A percentile compares a stretch with the other conserved stretches of the same genome.
These are phyloP conservation scores for Tetragonisca angustula DNA, from an alignment of 2,888 invertebrate genomes.

Conservation along the genomic window DNA sequence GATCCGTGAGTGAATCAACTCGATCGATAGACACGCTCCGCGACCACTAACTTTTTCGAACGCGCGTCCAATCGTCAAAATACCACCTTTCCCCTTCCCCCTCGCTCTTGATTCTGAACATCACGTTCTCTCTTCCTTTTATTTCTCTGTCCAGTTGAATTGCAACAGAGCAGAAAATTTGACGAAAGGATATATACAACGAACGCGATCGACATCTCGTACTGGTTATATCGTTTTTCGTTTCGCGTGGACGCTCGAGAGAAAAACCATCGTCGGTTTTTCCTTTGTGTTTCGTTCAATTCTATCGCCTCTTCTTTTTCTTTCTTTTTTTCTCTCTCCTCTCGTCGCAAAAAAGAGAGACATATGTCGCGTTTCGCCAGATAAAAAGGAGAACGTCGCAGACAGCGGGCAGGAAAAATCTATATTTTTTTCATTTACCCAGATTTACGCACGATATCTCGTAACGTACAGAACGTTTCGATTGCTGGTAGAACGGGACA, in stretches of 20 bases:
- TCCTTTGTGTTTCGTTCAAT: neutral
- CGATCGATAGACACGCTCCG: no score
- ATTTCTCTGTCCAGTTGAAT: neutral
- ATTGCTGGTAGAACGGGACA: neutral
- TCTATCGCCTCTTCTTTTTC: neutral
- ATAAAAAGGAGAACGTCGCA: neutral
- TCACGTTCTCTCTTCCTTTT: neutral
- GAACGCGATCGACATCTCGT: neutral
- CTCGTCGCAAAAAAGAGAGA: neutral
- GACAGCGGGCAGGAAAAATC: neutral
- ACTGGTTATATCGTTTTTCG: neutral
- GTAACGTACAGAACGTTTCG: neutral
- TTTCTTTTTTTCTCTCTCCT: neutral
- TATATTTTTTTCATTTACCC: neutral
- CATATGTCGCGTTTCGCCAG: neutral
- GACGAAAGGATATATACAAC: neutral
- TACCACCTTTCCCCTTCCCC: no score
- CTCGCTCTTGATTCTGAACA: no score
- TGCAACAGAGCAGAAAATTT: neutral
- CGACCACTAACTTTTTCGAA: neutral
- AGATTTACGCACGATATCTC: neutral
- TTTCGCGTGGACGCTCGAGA: neutral
- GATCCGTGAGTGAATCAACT: neutral
- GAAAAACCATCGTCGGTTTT: slow-evolving; percentile 1
- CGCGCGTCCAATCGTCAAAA: neutral